Evolutionary conservation across 2,797 vertebrate genomes (phyloP).

Genomic region (Parauchenoglanis punctatus): DNA sequence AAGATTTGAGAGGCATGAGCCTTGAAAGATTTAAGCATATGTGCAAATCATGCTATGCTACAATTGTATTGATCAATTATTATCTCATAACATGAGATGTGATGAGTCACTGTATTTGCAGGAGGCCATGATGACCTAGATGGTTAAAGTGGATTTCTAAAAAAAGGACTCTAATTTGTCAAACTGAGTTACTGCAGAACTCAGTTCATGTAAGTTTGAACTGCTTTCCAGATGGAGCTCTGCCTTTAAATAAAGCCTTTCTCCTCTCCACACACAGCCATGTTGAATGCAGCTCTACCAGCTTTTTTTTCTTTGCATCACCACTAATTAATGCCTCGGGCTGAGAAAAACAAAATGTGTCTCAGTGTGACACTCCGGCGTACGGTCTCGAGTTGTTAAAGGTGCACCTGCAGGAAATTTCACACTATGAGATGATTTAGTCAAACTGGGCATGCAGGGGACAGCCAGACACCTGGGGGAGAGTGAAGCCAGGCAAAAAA

Average conservation of each 20-base stretch:
- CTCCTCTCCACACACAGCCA: slow-evolving; percentile 56
- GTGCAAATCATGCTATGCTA: too few relatives aligned
- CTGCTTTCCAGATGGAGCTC: slow-evolving; percentile 46
- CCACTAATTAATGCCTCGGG: slow-evolving; percentile 67
- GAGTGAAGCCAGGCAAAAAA: slow-evolving; percentile 43
- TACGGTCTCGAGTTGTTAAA: slow-evolving; percentile 55
- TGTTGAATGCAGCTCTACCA: slow-evolving; percentile 61
- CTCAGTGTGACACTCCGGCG: slow-evolving; percentile 58
- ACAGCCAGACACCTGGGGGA: slow-evolving; percentile 59
- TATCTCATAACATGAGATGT: background rate
- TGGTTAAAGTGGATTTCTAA: slow-evolving; percentile 32
- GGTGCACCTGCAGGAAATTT: slow-evolving; percentile 59
- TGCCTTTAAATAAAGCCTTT: slow-evolving; percentile 55
- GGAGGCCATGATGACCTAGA: slow-evolving; percentile 34
- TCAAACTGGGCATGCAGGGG: slow-evolving; percentile 61
- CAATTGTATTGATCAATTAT: slow-evolving; percentile 6
- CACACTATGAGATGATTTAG: slow-evolving; percentile 57
- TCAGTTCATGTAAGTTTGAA: slow-evolving; percentile 45
- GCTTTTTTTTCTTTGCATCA: slow-evolving; percentile 43
- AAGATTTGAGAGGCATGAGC: background rate
- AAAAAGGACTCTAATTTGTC: slow-evolving; percentile 27
- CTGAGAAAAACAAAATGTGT: slow-evolving; percentile 50
- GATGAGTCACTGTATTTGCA: slow-evolving; percentile 28
- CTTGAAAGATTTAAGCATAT: background rate
- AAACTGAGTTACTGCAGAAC: slow-evolving; percentile 34